Evolutionary conservation across 2,888 invertebrate species (phyloP), one percentile per base, ranked within the genome.

Genomic region (Drosophila conformis): DNA sequence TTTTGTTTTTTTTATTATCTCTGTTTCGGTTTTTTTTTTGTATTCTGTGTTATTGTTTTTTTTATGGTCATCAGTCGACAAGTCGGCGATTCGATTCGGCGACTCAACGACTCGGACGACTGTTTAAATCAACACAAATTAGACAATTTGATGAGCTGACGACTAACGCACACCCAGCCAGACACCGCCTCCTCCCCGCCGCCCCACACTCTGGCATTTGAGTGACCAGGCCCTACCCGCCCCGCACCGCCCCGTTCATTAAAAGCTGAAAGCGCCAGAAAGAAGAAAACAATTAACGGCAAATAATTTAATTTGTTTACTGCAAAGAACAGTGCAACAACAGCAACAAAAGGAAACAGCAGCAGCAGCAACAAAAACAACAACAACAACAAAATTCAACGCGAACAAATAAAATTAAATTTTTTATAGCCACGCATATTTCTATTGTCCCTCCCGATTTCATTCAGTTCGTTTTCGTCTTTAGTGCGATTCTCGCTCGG

Each of bases 121-220:
- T 80, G 72, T 86, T 83, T 86, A 83, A 86, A 86, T 82, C 82
- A 82, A 78, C 87, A 83, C 75, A 78, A 83, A 83, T 87, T 87
- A 69, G 78, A 83, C 75, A 83, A 78, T 80, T 79, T 80, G 84
- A 82, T 83, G 83, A 73, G 83, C 81, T 83, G 79, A 53, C 78
- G 59, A 74, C 18, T 29, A 1, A 36, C 33, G 13, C 25, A 7
- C 42, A 21, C 42, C 21, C 21, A 46, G 11, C 27, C 27, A 13
- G 8, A 13, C 42, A n/a, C 10, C 1, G 11, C 8, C 8, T 2
- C 25, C 27, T 6, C 0, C 3, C 10, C 18, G 1, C 3, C 21
- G 7, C 6, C 18, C 6, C 10, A 0, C 15, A 2, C 5, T 2
- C 18, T 40, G n/a, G 29, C 40, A 11, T 27, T 31, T 46, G 21